Evolutionary conservation across 2,113 vertebrate genomes (phyloP), one percentile per base, ranked within the genome.

Genomic region (Notarius quadriscutis): DNA sequence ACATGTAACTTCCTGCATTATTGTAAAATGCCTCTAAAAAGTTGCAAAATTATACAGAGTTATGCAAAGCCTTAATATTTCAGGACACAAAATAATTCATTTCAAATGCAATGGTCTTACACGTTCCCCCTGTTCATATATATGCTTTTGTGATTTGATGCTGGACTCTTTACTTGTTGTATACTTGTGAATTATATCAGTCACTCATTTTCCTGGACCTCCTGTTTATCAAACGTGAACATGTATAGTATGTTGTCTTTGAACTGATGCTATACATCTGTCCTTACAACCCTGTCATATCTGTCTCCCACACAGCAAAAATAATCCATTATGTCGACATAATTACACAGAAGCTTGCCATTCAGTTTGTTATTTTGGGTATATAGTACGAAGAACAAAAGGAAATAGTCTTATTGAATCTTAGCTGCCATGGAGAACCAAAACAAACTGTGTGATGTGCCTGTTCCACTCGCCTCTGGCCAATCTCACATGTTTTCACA

Each of bases 361-460:
- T 83, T 55, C 6, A 62, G 81, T 34, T 30, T 34, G 34, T 34
- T 69, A 20, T 69, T 84, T 84, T 84, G 71, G 62, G 50, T 51
- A 27, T 20, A 48, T 53, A 81, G 87, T 88, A 87, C 91, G 88
- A 88, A 90, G 86, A 89, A 90, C 89, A 91, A 91, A 69, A 86
- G 67, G 84, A 78, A 84, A 78, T 87, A 86, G 90, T 93, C 41
- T 41, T 92, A 93, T 88, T 91, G 91, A 93, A 91, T 86, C 84
- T 87, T 58, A 5, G 95, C 95, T 92, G 82, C 94, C 90, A 94
- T 94, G 93, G 90, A 22, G 81, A 90, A 88, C 51, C 92, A 94
- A 93, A 95, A 95, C 94, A 95, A 93, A 94, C 83, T 84, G 22
- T 22, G 48, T 87, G 83, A 90, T 83, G 71, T 90, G 89, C 90